A percentile compares a stretch with the other conserved stretches of the same genome.
phyloP scores from a whole-genome alignment of 2,113 vertebrate genomes.

The Xenotilapia flavipinnis region DNA sequence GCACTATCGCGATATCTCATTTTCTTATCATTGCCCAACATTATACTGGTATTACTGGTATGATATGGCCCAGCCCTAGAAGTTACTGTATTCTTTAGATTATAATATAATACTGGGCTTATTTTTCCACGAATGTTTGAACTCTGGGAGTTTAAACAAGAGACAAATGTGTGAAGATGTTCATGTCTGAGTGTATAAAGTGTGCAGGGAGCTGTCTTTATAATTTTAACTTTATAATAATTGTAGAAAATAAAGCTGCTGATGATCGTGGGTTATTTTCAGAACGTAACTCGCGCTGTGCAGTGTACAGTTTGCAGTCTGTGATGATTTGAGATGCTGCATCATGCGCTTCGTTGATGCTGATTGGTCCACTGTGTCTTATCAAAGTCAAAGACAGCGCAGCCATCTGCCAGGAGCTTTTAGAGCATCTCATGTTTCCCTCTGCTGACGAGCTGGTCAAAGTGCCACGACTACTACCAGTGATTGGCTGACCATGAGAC shows the following conservation, averaged over 20 bases:
- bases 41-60: background rate
- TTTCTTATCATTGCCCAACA: background rate
- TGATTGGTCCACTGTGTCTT: background rate
- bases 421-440: background rate
- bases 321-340: background rate
- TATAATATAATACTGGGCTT: background rate
- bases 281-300: background rate
- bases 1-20: accelerated
- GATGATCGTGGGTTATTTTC: background rate
- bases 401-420: background rate
- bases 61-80: background rate
- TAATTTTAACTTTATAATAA: background rate
- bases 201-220: background rate
- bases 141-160: background rate
- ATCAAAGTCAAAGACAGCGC: background rate
- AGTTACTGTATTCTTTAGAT: background rate
- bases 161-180: background rate
- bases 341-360: background rate
- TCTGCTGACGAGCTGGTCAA: background rate
- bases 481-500: background rate
- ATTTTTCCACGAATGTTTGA: background rate
- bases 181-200: background rate
- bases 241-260: background rate
- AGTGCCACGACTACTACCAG: background rate
- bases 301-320: background rate